Base-by-base conservation (phyloP, 2,797 vertebrate species). In the Melanotaenia nigrans region DNA sequence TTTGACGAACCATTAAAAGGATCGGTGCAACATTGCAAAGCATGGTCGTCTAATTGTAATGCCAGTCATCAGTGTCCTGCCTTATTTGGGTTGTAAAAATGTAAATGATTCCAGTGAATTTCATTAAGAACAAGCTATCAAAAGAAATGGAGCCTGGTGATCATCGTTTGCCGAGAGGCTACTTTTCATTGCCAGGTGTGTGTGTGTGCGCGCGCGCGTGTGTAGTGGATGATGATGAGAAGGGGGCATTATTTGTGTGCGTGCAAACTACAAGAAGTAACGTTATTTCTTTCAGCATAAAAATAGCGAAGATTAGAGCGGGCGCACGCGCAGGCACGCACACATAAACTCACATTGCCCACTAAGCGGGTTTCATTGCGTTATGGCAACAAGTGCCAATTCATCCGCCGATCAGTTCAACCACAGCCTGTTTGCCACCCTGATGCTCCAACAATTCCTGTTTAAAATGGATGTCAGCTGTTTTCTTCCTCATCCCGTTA, bases 301-400 rank as follows among this genome's bases (percentile, higher is more conserved):
- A 33, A 86, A 83, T 70, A 72, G 66, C 69, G 61, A 74, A 71
- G 72, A 89, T 78, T 62, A 65, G 56, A 73, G 62, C 51, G 42
- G 56, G 53, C 36, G 61, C 67, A 40, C 68, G 36, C 69, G 70
- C 49, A 14, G 35, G n/a, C 78, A 75, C 74, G 28, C 60, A 49
- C 61, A 54, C 55, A 55, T 49, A 61, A 10, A 61, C 69, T 77
- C 58, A 64, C 14, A 70, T 82, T 76, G 62, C 62, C 66, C 78
- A 85, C 78, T 77, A 63, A 67, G 68, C 70, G 66, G 76, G 58
- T 71, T 78, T 78, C 73, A 66, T 65, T 65, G 85, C 78, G 55
- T 88, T 83, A 77, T 79, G 77, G 92, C 92, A 93, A 93, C 92
- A 93, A 92, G 92, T 92, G 91, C 85, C 81, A 87, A 85, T 87